These are phyloP conservation scores for Belonocnema kinseyi DNA, from an alignment of 1,140 invertebrate species.

Conservation along the genomic window DNA sequence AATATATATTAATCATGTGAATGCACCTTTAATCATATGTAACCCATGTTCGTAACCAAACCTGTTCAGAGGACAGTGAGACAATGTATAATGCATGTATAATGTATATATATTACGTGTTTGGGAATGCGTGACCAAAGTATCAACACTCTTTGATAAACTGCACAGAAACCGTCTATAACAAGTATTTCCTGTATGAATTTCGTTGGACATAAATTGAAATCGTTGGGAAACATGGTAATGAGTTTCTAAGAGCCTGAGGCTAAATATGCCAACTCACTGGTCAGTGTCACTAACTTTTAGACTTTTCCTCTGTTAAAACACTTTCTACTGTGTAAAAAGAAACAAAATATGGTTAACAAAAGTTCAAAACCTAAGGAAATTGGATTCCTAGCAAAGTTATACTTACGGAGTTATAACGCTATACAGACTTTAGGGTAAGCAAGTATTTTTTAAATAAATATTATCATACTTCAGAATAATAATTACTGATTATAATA, in stretches of 20 bases:
- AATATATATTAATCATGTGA: too few species aligned
- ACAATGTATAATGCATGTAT: too few species aligned
- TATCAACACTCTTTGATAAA: too few species aligned
- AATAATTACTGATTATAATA: slow-evolving; percentile 29
- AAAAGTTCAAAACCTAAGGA: slow-evolving; percentile 61
- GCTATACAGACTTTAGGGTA: slow-evolving; percentile 70
- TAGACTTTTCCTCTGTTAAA: neutral
- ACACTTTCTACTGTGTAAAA: neutral
- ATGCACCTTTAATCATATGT: too few species aligned
- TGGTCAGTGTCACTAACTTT: neutral
- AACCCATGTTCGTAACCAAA: too few species aligned
- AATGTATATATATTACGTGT: too few species aligned
- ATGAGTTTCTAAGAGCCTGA: neutral
- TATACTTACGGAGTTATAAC: slow-evolving; percentile 71
- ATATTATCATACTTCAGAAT: neutral
- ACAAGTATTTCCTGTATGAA: neutral
- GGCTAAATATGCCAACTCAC: slow-evolving; percentile 6
- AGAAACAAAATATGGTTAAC: slow-evolving; percentile 36
- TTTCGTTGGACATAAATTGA: neutral
- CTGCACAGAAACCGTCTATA: too few species aligned
- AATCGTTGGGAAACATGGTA: slow-evolving; percentile 3
- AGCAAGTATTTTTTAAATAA: slow-evolving; percentile 38
- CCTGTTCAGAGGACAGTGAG: too few species aligned
- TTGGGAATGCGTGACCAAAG: too few species aligned
- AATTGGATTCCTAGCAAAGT: slow-evolving; percentile 53